These are phyloP conservation scores for Enteromius paludinosus DNA, from an alignment of 2,797 vertebrate genomes.

Conservation along the genomic window DNA sequence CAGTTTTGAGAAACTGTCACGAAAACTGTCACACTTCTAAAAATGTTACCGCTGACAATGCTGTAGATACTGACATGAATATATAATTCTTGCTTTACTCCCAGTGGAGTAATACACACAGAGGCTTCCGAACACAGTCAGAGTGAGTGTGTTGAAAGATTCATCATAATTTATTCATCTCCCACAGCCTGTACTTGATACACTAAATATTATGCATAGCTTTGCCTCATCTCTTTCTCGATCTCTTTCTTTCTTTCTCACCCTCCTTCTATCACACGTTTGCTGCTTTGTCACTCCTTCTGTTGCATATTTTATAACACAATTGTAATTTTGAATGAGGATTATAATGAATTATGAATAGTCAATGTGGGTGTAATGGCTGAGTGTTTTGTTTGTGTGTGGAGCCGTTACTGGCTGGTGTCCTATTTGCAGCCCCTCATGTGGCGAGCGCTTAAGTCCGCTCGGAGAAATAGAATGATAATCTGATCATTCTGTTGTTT, in stretches of 20 bases:
- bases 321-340: constrained; percentile 64
- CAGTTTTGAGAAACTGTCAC: background rate
- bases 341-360: constrained; percentile 64
- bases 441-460: constrained; percentile 1
- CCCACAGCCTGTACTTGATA: constrained; percentile 32
- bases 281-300: constrained; percentile 11
- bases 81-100: background rate
- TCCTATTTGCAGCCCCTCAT: constrained; percentile 43
- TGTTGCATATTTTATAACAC: constrained; percentile 60
- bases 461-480: constrained; percentile 36
- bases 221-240: constrained; percentile 7
- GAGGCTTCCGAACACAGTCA: background rate
- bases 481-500: constrained; percentile 30
- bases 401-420: constrained; percentile 27
- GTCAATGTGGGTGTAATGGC: constrained; percentile 52
- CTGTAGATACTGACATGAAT: background rate
- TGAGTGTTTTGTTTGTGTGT: constrained; percentile 41
- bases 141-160: constrained; percentile 11
- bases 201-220: constrained; percentile 16
- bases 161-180: constrained; percentile 29
- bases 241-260: constrained; percentile 1
- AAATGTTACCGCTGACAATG: background rate
- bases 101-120: background rate
- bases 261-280: background rate
- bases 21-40: background rate